Evolutionary conservation across 2,113 vertebrate species (phyloP).

Genomic region (Ariopsis seemanni): DNA sequence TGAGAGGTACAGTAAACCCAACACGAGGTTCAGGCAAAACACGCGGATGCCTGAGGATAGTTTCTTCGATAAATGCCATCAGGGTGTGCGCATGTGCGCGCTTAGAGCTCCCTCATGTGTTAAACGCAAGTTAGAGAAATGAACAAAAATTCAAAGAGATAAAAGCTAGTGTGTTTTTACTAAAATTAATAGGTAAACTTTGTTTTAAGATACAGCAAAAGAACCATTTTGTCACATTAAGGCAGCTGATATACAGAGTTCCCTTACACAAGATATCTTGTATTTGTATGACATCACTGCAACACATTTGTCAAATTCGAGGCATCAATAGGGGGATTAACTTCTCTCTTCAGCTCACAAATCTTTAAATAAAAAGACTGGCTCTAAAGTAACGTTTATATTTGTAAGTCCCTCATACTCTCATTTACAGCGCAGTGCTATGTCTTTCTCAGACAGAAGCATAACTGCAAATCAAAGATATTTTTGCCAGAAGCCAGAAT

Average conservation of each 20-base stretch:
- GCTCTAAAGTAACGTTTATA: neutral
- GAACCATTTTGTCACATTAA: neutral
- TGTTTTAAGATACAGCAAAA: neutral
- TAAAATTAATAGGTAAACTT: too few species aligned
- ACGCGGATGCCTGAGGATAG: neutral
- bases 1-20: neutral
- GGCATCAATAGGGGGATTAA: neutral
- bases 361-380: neutral
- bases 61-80: neutral
- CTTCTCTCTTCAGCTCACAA: neutral
- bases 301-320: neutral
- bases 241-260: too few species aligned
- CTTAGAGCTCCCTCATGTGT: conserved; percentile 30
- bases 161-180: neutral
- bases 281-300: neutral
- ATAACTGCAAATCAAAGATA: neutral
- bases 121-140: neutral
- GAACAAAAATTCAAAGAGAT: neutral
- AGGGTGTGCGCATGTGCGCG: neutral
- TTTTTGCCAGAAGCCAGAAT: neutral
- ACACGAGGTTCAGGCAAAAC: neutral
- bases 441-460: neutral
- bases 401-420: neutral
- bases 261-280: neutral
- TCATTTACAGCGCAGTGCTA: neutral